A percentile compares a stretch with the other conserved stretches of the same genome.
phyloP scores from a whole-genome alignment of 2,888 invertebrate species.

The Mesochorus sp. region DNA sequence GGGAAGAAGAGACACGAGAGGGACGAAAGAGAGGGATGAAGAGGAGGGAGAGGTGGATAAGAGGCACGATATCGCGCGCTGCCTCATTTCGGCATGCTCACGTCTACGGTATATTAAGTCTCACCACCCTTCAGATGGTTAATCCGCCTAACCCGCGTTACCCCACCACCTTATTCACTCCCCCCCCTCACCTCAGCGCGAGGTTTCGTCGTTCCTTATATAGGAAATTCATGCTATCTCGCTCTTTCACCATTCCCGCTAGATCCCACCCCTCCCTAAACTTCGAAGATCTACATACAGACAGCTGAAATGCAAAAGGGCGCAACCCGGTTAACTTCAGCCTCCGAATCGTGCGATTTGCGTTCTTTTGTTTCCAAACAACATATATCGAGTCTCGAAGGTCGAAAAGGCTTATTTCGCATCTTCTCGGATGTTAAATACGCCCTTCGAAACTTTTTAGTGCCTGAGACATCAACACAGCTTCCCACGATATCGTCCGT shows the following conservation, averaged over 20 bases:
- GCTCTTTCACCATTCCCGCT: slow-evolving; percentile 51
- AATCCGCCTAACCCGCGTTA: slow-evolving; percentile 60
- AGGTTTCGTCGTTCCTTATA: too few relatives aligned
- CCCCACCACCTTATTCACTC: slow-evolving; percentile 42
- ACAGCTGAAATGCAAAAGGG: slow-evolving; percentile 4
- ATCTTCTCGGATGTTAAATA: neutral
- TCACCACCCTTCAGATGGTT: slow-evolving; percentile 61
- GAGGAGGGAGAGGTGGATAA: slow-evolving; percentile 32
- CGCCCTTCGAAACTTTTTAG: neutral
- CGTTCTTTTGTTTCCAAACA: neutral
- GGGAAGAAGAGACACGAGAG: neutral
- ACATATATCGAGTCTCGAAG: neutral
- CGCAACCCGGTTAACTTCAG: neutral
- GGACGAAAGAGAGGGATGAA: neutral
- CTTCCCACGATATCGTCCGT: neutral
- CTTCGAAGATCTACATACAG: neutral
- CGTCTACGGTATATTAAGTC: slow-evolving; percentile 63
- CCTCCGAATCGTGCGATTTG: neutral
- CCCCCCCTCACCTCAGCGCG: slow-evolving; percentile 36
- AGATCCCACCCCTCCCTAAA: neutral
- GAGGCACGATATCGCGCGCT: slow-evolving; percentile 57
- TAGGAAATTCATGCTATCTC: too few relatives aligned
- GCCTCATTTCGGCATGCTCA: slow-evolving; percentile 58
- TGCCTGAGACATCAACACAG: neutral
- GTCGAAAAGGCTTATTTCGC: neutral